These are phyloP conservation scores for Potamilus streckersoni DNA, from an alignment of 1,140 invertebrate species.

Conservation along the genomic window DNA sequence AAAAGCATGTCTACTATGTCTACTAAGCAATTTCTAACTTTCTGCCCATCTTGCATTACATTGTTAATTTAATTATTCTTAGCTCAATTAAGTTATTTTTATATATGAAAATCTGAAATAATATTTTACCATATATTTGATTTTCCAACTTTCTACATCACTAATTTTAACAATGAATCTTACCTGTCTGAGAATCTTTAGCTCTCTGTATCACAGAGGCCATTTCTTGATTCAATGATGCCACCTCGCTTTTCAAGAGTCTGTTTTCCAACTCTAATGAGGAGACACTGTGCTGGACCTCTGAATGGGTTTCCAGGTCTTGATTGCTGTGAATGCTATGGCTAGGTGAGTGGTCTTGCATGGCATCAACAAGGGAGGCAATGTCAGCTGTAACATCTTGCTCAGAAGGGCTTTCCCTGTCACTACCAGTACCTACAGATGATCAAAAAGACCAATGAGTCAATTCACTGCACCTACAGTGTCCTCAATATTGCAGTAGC, in stretches of 20 bases:
- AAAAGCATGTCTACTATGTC: too few species aligned
- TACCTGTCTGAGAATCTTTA: constrained; percentile 72
- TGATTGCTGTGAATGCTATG: constrained; percentile 58
- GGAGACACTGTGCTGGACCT: constrained; percentile 41
- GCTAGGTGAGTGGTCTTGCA: constrained; percentile 55
- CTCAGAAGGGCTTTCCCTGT: constrained; percentile 44
- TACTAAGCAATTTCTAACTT: too few species aligned
- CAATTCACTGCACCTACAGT: too few species aligned
- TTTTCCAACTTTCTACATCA: too few species aligned
- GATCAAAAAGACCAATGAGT: too few species aligned
- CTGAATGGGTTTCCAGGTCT: constrained; percentile 32
- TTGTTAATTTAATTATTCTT: too few species aligned
- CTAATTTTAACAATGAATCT: not conserved
- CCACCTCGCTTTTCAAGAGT: constrained; percentile 72
- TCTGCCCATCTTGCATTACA: too few species aligned
- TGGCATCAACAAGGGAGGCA: constrained; percentile 54
- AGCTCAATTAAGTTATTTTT: too few species aligned
- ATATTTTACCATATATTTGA: too few species aligned
- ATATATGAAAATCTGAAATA: too few species aligned
- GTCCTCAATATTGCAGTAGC: too few species aligned
- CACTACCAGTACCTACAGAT: constrained; percentile 29
- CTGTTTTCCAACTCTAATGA: constrained; percentile 67
- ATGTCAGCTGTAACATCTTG: constrained; percentile 52
- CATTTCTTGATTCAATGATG: constrained; percentile 73
- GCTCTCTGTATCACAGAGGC: constrained; percentile 70